Base-by-base conservation (phyloP, 2,888 invertebrate genomes). In the Eudasyphora cyanicolor region DNA sequence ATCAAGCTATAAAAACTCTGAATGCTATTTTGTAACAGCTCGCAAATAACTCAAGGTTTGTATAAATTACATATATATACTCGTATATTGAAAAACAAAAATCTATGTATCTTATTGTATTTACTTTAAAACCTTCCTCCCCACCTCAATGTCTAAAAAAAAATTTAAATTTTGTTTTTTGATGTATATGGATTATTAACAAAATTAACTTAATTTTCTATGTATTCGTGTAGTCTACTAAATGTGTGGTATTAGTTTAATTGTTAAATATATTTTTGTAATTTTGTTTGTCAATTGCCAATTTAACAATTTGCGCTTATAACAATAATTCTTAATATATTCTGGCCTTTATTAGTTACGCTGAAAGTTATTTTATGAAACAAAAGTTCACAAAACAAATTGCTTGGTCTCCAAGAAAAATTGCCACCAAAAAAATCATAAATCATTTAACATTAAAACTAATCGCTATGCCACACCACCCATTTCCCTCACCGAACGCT, bases 21-120 rank as follows among this genome's bases (percentile, higher is more conserved):
- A 76, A 79, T 42, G 76, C 78, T 71, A 67, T 81, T 81, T 71
- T 79, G 45, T 73, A 84, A 85, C 82, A 85, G 85, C 82, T 79
- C 82, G 82, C 82, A 77, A 80, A 77, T 60, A 54, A 62, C 19
- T 75, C 76, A 82, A 86, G 86, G 86, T 86, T 86, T 86, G 86
- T 86, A 86, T 84, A 67, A 82, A 45, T 79, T 64, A 62, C 24
- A 38, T 14, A 12, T 38, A 64, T 27, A 10, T 38, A 64, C 10
- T 19, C 21, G 5, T 38, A 8, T 67, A 38, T 32, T 57, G 2
- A 24, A 35, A 21, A 21, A 51, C 51, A 7, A n/a, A 19, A 21
- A 21, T 21, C 21, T 21, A 45, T 45, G 10, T 57, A 2, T 57
- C 14, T 57, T 27, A 19, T 12, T 57, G 49, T 49, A 49, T n/a